Base-by-base conservation (phyloP, 2,113 vertebrate genomes). In the Lathamus discolor region DNA sequence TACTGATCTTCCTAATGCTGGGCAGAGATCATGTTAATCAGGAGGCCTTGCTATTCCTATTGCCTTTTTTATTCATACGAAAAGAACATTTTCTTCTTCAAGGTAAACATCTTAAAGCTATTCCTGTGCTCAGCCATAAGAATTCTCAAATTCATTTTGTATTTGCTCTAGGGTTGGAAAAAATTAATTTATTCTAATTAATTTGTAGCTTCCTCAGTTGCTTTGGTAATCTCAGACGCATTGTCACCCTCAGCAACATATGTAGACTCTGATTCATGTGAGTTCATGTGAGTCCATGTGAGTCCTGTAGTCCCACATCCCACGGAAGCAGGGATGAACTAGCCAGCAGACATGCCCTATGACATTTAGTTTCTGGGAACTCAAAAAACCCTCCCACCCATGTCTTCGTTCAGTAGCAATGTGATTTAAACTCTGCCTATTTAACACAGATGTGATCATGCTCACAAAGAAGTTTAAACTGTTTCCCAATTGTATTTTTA, bases 341-440 rank as follows among this genome's bases (percentile, higher is more conserved):
- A 74, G 86, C 70, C 29, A 2, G 80, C 52, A 95, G 94, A 96
- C 85, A 83, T 90, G 90, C 85, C 82, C 92, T 90, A 74, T 93
- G 95, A 96, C 92, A 67, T 88, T 90, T 77, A 31, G 37, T 76
- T 97, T 97, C 95, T 97, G 96, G 96, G 92, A 97, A 97, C 41
- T 91, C 63, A 4, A 79, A 49, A 83, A 66, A 61, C 72, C 6
- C 43, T 91, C 93, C 88, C 92, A 74, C 74, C 49, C 80, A 16
- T 95, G 51, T 77, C 86, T 95, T 77, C 2, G 6, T 88, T 86
- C 87, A 94, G 94, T 94, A 92, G 88, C 74, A 79, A 61, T 24
- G 27, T 86, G 39, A 92, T 79, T 95, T 92, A 88, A 90, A 90
- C 9, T 52, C 68, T 91, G 67, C 19, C 77, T 89, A 25, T 86